A percentile compares a stretch with the other conserved stretches of the same genome.
These are phyloP conservation scores for Cricetomys ansorgei DNA, from an alignment of 2,113 vertebrate genomes.

Conservation along the genomic window DNA sequence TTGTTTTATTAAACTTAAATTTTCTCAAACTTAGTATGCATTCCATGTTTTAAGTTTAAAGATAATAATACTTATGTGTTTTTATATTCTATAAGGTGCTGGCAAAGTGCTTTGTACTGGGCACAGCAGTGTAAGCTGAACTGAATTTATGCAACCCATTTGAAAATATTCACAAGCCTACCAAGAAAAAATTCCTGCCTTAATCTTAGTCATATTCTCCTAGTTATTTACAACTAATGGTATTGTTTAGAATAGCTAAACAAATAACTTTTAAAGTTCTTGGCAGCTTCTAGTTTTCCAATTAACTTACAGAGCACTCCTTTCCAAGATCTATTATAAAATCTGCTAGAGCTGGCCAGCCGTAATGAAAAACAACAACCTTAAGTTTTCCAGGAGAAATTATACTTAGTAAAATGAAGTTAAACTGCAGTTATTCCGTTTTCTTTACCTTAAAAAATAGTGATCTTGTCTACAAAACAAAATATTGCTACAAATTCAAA, in stretches of 20 bases:
- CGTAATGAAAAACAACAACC: slow-evolving; percentile 72
- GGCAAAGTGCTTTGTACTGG: slow-evolving; percentile 38
- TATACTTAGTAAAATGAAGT: slow-evolving; percentile 62
- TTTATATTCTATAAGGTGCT: slow-evolving; percentile 49
- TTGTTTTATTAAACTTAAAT: slow-evolving; percentile 55
- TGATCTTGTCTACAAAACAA: slow-evolving; percentile 54
- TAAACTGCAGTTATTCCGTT: slow-evolving; percentile 68
- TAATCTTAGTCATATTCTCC: slow-evolving; percentile 71
- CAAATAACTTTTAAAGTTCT: slow-evolving; percentile 77
- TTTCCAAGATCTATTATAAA: slow-evolving; percentile 76
- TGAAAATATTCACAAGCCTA: slow-evolving; percentile 74
- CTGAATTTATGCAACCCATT: slow-evolving; percentile 58
- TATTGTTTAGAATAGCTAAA: slow-evolving; percentile 68
- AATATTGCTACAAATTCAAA: slow-evolving; percentile 68
- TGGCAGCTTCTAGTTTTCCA: slow-evolving; percentile 78
- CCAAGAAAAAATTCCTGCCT: slow-evolving; percentile 54
- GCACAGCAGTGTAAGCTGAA: slow-evolving; percentile 47
- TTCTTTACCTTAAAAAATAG: slow-evolving; percentile 74
- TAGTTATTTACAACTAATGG: slow-evolving; percentile 69
- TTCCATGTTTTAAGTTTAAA: background rate
- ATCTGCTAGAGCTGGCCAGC: slow-evolving; percentile 60
- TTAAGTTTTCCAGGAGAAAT: slow-evolving; percentile 63
- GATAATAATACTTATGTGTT: slow-evolving; percentile 36
- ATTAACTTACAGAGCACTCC: slow-evolving; percentile 76
- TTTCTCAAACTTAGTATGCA: slow-evolving; percentile 36